These are phyloP conservation scores for Salvator merianae DNA, from an alignment of 2,113 vertebrate genomes.

Conservation along the genomic window DNA sequence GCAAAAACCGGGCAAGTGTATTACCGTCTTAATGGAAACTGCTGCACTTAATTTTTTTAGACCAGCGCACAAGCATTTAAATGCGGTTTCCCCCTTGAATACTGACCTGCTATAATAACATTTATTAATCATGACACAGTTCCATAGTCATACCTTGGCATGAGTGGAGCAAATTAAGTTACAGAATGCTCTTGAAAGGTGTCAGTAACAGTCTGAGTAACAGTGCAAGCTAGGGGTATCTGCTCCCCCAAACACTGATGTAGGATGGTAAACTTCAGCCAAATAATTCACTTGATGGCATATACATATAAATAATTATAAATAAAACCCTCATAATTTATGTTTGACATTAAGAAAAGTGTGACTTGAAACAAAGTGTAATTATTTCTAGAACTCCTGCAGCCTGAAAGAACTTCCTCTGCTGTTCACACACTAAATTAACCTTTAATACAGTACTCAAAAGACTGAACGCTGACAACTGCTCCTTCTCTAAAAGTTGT, in stretches of 20 bases:
- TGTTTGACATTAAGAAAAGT: constrained; percentile 39
- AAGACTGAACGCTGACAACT: constrained; percentile 59
- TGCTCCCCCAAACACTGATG: constrained; percentile 19
- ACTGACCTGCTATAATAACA: constrained; percentile 38
- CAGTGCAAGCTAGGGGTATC: constrained; percentile 57
- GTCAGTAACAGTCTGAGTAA: constrained; percentile 57
- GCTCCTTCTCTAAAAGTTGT: constrained; percentile 53
- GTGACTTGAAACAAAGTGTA: constrained; percentile 53
- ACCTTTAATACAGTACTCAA: constrained; percentile 57
- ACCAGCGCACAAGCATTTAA: constrained; percentile 28
- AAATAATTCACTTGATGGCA: constrained; percentile 65
- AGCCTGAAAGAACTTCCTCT: constrained; percentile 35
- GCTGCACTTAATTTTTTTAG: constrained; percentile 14
- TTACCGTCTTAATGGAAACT: fast-evolving
- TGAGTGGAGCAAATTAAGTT: constrained; percentile 50
- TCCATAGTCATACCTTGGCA: constrained; percentile 44
- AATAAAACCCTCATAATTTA: constrained; percentile 59
- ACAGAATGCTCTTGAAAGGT: constrained; percentile 58
- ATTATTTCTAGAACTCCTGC: constrained; percentile 33
- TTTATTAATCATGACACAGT: constrained; percentile 49
- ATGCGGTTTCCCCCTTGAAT: not conserved
- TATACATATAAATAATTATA: constrained; percentile 71
- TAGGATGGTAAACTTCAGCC: constrained; percentile 46
- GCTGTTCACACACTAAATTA: constrained; percentile 18
- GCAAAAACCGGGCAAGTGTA: constrained; percentile 13